Evolutionary conservation across 64 coral and sea anemone genomes (phyloP).

Genomic region (Montipora capricornis): DNA sequence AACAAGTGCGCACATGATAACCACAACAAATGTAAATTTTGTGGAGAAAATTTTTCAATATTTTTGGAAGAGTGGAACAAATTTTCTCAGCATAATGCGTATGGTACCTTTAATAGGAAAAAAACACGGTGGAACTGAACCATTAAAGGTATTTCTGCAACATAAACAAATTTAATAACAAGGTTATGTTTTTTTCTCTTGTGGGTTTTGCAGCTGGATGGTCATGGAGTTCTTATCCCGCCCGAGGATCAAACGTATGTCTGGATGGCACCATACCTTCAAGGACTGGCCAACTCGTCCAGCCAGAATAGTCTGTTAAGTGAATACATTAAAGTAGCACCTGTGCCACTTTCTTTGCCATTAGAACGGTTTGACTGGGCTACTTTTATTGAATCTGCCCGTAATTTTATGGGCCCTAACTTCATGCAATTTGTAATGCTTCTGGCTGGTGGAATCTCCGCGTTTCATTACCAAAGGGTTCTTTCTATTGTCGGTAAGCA

Average conservation of each 20-base stretch:
- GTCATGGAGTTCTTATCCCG: slow-evolving; percentile 3
- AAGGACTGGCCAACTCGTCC: background rate
- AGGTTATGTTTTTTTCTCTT: slow-evolving; percentile 20
- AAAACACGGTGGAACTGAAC: too few relatives aligned
- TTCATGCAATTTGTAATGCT: slow-evolving; percentile 47
- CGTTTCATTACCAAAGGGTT: slow-evolving; percentile 44
- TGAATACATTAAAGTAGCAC: background rate
- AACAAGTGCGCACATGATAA: too few relatives aligned
- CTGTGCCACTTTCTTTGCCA: background rate
- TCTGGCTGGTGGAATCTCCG: slow-evolving; percentile 5
- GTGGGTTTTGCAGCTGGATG: slow-evolving; percentile 20
- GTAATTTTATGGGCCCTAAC: slow-evolving; percentile 13
- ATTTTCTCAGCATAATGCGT: too few relatives aligned
- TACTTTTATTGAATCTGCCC: slow-evolving; percentile 1
- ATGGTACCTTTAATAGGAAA: too few relatives aligned
- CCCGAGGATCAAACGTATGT: background rate
- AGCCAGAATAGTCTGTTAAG: background rate
- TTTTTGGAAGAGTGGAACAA: too few relatives aligned
- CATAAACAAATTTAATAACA: too few relatives aligned
- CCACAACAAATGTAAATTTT: too few relatives aligned
- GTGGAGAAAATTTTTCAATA: too few relatives aligned
- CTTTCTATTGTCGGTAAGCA: slow-evolving; percentile 29
- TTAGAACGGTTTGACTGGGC: background rate
- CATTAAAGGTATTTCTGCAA: too few relatives aligned
- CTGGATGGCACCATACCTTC: slow-evolving; percentile 49